These are phyloP conservation scores for Oryzias javanicus DNA, from an alignment of 2,113 vertebrate genomes.

Conservation along the genomic window DNA sequence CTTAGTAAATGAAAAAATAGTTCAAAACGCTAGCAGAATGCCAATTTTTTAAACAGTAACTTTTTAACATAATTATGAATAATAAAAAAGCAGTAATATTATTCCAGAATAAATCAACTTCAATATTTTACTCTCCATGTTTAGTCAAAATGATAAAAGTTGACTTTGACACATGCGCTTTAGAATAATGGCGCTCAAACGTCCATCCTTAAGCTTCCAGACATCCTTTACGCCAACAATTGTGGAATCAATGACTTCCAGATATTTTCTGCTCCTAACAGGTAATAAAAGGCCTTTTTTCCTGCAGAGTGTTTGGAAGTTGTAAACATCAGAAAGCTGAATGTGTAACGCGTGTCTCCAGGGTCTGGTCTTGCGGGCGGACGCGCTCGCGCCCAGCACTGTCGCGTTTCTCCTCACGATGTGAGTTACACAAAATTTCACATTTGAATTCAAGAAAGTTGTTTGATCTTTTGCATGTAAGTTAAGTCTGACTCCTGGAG, in stretches of 20 bases:
- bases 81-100: too few relatives aligned
- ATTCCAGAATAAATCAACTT: too few relatives aligned
- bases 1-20: too few relatives aligned
- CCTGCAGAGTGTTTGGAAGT: constrained; percentile 57
- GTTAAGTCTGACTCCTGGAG: constrained; percentile 67
- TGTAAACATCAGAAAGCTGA: constrained; percentile 66
- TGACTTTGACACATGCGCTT: too few relatives aligned
- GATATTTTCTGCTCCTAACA: constrained; percentile 18
- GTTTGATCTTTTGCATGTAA: constrained; percentile 80
- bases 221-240: constrained; percentile 34
- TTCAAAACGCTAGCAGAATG: too few relatives aligned
- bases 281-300: constrained; percentile 38
- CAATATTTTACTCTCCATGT: too few relatives aligned
- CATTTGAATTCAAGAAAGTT: constrained; percentile 77
- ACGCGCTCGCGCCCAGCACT: constrained; percentile 44
- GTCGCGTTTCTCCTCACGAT: constrained; percentile 66
- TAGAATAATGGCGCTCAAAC: too few relatives aligned
- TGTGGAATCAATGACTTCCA: constrained; percentile 45
- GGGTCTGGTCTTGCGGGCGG: constrained; percentile 67
- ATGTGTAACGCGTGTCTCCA: constrained; percentile 66
- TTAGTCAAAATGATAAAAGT: too few relatives aligned
- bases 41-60: too few relatives aligned
- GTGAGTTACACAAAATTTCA: constrained; percentile 74
- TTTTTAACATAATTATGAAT: too few relatives aligned
- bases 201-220: constrained; percentile 13